phyloP scores from a whole-genome alignment of 1,140 invertebrate genomes.

The Yoshiicerus persimilis region DNA sequence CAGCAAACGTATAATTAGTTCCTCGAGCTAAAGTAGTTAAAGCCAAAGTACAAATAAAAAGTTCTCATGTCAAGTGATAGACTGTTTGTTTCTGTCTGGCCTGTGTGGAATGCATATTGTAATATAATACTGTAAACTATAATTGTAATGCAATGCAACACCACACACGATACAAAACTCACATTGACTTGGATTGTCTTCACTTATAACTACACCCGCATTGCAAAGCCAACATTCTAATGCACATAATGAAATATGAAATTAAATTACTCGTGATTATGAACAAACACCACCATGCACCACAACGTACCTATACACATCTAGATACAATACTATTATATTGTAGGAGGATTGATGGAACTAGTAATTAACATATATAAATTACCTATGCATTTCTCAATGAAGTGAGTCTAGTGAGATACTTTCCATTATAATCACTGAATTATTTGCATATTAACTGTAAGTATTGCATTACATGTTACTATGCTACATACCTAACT shows the following conservation, averaged over 20 bases:
- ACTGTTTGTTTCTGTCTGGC: not conserved
- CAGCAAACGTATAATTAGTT: not conserved
- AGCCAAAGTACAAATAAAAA: not conserved
- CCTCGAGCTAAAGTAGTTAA: not conserved
- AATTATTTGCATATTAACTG: not conserved
- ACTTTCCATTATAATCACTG: not conserved
- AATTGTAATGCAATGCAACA: not conserved
- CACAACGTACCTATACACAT: not conserved
- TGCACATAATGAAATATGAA: not conserved
- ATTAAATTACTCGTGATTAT: not conserved
- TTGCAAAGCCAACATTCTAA: too few species aligned
- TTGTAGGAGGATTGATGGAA: not conserved
- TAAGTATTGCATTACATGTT: not conserved
- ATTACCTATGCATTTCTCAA: slow-evolving; percentile 3
- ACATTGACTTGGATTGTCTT: not conserved
- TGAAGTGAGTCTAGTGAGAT: not conserved
- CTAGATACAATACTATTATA: not conserved
- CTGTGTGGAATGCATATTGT: not conserved
- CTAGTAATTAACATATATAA: not conserved
- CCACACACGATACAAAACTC: not conserved
- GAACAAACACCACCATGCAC: not conserved
- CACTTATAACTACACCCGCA: not conserved
- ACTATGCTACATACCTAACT: not conserved
- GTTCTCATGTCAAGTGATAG: not conserved
- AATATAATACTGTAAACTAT: not conserved